phyloP scores from a whole-genome alignment of 2,797 vertebrate species.

The Pygocentrus nattereri region DNA sequence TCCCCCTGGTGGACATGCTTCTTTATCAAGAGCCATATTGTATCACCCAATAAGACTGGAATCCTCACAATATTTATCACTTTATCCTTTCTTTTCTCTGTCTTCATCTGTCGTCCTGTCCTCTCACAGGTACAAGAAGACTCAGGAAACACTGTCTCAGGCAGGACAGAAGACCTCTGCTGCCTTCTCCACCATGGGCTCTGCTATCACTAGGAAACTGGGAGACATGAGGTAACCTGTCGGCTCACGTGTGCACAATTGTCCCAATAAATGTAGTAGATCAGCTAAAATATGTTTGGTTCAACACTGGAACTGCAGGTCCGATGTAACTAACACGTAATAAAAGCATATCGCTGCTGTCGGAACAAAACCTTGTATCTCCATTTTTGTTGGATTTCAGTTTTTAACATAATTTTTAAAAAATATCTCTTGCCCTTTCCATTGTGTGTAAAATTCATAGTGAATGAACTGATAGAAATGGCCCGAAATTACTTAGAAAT shows the following conservation, averaged over 20 bases:
- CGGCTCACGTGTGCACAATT: conserved; percentile 19
- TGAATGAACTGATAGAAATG: too few species aligned
- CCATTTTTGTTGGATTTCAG: too few species aligned
- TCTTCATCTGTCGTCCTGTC: neutral
- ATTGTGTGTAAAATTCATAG: too few species aligned
- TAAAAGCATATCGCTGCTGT: too few species aligned
- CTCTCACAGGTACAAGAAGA: conserved; percentile 92
- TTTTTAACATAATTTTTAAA: too few species aligned
- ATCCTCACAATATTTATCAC: too few species aligned
- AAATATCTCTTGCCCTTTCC: too few species aligned
- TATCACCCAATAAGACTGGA: neutral
- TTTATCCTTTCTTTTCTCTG: neutral
- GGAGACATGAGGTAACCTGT: conserved; percentile 93
- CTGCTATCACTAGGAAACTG: conserved; percentile 88
- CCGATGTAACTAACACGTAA: neutral
- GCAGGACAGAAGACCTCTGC: conserved; percentile 94
- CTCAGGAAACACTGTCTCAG: conserved; percentile 94
- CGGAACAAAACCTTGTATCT: too few species aligned
- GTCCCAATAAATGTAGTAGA: neutral
- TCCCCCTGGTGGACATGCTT: neutral
- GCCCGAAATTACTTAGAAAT: too few species aligned
- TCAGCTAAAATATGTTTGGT: neutral
- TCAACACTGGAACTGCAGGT: neutral
- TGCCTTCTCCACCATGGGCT: conserved; percentile 88
- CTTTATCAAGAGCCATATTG: neutral